Conservation (phyloP, 2,888 invertebrate species). For the Agrotis segetum region DNA sequence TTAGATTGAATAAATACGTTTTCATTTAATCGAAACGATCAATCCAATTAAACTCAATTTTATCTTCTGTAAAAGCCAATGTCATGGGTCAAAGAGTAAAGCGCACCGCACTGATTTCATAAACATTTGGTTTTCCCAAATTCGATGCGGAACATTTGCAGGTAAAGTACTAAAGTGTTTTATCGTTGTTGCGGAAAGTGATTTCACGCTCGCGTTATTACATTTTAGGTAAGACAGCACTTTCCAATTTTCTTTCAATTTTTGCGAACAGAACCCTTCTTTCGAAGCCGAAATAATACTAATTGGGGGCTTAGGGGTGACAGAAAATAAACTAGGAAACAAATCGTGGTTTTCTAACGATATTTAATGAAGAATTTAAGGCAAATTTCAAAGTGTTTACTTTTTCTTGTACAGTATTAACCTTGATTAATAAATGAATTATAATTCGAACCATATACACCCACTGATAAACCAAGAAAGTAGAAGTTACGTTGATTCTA, state of each 20-base stretch:
- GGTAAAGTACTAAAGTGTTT: slow-evolving; percentile 54
- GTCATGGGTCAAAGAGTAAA: slow-evolving; percentile 35
- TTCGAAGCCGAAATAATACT: not conserved
- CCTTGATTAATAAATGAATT: slow-evolving; percentile 47
- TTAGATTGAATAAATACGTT: not conserved
- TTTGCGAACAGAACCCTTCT: slow-evolving; percentile 4
- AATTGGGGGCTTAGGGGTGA: not conserved
- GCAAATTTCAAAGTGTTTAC: not conserved
- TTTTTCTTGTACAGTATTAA: slow-evolving; percentile 13
- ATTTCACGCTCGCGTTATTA: slow-evolving; percentile 74
- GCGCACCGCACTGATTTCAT: slow-evolving; percentile 43
- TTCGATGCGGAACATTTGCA: slow-evolving; percentile 40
- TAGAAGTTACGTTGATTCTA: slow-evolving; percentile 40
- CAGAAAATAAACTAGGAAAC: not conserved
- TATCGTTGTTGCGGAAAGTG: slow-evolving; percentile 65
- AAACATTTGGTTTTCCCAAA: slow-evolving; percentile 53
- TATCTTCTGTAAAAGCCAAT: slow-evolving; percentile 25
- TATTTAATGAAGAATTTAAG: slow-evolving; percentile 8
- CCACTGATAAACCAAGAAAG: slow-evolving; percentile 43
- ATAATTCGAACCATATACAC: slow-evolving; percentile 26
- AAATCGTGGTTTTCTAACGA: not conserved
- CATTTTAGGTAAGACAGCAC: slow-evolving; percentile 51
- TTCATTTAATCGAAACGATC: slow-evolving; percentile 7
- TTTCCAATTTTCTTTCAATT: slow-evolving; percentile 56
- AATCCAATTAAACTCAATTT: slow-evolving; percentile 35